phyloP scores from a whole-genome alignment of 2,113 vertebrate species.

The Phalacrocorax aristotelis region DNA sequence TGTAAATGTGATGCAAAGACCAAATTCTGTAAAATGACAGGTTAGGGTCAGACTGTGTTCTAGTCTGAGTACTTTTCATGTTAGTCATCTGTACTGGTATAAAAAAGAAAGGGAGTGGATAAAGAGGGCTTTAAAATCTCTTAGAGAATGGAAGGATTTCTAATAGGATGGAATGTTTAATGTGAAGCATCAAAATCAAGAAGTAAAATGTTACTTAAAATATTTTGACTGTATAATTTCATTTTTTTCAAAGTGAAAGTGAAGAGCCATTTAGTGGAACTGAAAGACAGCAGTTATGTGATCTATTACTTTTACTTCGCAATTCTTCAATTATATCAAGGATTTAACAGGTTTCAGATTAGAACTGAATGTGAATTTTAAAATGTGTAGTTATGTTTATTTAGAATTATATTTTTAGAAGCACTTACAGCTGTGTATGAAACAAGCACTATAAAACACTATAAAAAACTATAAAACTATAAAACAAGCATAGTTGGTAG shows the following conservation, averaged over 20 bases:
- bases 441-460: no score
- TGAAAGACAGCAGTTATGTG: not conserved
- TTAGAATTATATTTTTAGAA: not conserved
- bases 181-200: not conserved
- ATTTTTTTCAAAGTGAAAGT: not conserved
- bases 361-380: not conserved
- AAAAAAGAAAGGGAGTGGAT: not conserved
- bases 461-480: no score
- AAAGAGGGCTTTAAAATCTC: not conserved
- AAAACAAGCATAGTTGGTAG: not conserved
- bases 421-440: not conserved
- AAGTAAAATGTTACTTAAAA: not conserved
- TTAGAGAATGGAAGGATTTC: not conserved
- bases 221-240: not conserved
- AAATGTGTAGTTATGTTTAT: not conserved
- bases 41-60: not conserved
- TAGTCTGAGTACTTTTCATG: not conserved
- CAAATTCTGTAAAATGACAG: not conserved
- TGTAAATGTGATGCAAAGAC: not conserved
- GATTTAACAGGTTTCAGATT: not conserved
- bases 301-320: not conserved
- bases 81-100: not conserved
- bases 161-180: not conserved
- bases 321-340: not conserved
- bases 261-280: not conserved